A percentile compares a stretch with the other conserved stretches of the same genome.
These are phyloP conservation scores for Pungitius pungitius DNA, from an alignment of 2,113 vertebrate species.

Conservation along the genomic window DNA sequence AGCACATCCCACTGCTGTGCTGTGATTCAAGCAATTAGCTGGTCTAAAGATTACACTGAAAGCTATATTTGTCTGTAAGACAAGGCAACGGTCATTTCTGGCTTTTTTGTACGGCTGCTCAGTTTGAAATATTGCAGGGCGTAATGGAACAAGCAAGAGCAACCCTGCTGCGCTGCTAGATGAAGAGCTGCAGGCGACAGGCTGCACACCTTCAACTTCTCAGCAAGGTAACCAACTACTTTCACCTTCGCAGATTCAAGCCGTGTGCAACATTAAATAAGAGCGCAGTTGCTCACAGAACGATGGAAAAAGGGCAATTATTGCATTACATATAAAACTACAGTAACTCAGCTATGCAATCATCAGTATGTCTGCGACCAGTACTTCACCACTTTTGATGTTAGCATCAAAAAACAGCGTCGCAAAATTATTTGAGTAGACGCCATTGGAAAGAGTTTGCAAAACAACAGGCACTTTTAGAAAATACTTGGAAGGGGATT, in stretches of 20 bases:
- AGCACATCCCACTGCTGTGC: neutral
- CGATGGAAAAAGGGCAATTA: neutral
- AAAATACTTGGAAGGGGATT: neutral
- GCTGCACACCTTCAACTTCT: neutral
- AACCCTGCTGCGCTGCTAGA: neutral
- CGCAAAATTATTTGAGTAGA: neutral
- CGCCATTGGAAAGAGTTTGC: neutral
- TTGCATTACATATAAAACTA: neutral
- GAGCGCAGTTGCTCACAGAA: neutral
- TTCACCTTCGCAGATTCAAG: neutral
- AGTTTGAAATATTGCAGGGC: neutral
- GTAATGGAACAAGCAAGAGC: neutral
- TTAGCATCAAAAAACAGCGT: neutral
- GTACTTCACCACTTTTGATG: neutral
- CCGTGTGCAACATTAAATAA: neutral
- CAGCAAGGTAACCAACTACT: neutral
- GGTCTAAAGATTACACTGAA: neutral
- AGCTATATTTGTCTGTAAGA: neutral
- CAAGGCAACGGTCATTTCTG: neutral
- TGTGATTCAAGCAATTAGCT: neutral
- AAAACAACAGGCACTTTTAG: neutral
- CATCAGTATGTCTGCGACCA: neutral
- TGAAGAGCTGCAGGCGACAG: neutral
- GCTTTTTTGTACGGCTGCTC: neutral
- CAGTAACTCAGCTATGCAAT: neutral